phyloP scores from a whole-genome alignment of 2,888 invertebrate species.

The Parnassius glacialis region DNA sequence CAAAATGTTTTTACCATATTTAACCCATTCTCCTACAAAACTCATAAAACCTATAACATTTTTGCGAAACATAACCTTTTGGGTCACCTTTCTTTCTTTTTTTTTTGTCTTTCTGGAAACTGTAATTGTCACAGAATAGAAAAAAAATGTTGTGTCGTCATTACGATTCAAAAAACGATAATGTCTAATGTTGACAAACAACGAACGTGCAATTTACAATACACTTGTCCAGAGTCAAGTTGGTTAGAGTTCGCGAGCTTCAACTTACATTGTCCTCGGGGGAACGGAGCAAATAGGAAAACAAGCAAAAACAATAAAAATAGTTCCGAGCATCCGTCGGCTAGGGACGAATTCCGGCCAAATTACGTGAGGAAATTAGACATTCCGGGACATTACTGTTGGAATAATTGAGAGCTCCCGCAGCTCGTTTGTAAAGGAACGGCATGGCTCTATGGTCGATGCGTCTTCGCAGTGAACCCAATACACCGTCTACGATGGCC shows the following conservation, averaged over 20 bases:
- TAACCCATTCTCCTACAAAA: too few species aligned
- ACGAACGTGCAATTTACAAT: conserved; percentile 72
- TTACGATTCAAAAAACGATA: not conserved
- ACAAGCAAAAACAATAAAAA: conserved; percentile 77
- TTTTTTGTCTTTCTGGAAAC: too few species aligned
- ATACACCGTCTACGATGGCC: conserved; percentile 11
- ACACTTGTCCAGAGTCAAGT: conserved; percentile 66
- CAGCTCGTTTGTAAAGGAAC: conserved; percentile 43
- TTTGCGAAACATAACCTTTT: too few species aligned
- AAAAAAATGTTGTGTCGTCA: too few species aligned
- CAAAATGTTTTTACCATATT: too few species aligned
- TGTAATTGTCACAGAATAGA: too few species aligned
- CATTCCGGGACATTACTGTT: conserved; percentile 73
- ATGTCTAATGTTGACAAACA: conserved; percentile 33
- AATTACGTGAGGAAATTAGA: conserved; percentile 80
- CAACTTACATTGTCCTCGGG: conserved; percentile 72
- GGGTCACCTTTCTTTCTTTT: too few species aligned
- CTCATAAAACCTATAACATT: too few species aligned
- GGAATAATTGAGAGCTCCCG: conserved; percentile 68
- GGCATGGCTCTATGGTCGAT: conserved; percentile 45
- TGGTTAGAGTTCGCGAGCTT: conserved; percentile 63
- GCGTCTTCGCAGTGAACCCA: conserved; percentile 24
- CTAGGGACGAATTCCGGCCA: conserved; percentile 72
- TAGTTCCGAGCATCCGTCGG: conserved; percentile 70
- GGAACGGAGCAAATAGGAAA: conserved; percentile 71